Conservation (phyloP, 2,888 invertebrate species). For the Hirtodrosophila histrioides region DNA sequence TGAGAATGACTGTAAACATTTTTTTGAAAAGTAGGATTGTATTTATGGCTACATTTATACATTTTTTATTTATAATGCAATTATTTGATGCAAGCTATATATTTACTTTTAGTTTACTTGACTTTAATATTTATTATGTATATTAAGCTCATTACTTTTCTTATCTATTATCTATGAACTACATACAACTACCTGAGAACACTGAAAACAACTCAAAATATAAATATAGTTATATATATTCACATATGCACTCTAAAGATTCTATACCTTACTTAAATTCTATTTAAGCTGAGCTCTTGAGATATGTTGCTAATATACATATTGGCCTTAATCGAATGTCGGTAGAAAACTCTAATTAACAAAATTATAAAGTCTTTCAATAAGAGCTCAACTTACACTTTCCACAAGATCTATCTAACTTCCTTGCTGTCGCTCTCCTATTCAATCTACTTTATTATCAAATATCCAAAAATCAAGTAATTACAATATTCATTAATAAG, state of each 20-base stretch:
- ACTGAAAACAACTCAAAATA: constrained; percentile 31
- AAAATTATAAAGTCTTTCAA: constrained; percentile 15
- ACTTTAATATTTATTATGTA: not conserved
- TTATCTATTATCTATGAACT: constrained; percentile 3
- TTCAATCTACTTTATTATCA: constrained; percentile 27
- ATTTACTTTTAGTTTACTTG: not conserved
- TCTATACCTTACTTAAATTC: constrained; percentile 34
- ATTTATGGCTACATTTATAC: too few species aligned
- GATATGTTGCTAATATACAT: constrained; percentile 19
- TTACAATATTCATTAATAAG: constrained; percentile 22
- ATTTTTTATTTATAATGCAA: not conserved
- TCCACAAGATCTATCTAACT: constrained; percentile 47
- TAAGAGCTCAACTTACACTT: constrained; percentile 68
- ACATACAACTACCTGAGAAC: constrained; percentile 37
- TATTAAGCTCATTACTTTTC: not conserved
- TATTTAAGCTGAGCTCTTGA: constrained; percentile 66
- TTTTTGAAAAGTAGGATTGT: too few species aligned
- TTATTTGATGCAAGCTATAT: not conserved
- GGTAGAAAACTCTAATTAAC: constrained; percentile 3
- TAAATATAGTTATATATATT: constrained; percentile 27
- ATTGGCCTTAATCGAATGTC: constrained; percentile 36
- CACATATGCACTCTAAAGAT: constrained; percentile 50
- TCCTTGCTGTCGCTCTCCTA: constrained; percentile 46
- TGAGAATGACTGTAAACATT: too few species aligned
- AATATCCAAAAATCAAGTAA: constrained; percentile 21